phyloP scores from a whole-genome alignment of 2,113 vertebrate species.

The Orycteropus afer region DNA sequence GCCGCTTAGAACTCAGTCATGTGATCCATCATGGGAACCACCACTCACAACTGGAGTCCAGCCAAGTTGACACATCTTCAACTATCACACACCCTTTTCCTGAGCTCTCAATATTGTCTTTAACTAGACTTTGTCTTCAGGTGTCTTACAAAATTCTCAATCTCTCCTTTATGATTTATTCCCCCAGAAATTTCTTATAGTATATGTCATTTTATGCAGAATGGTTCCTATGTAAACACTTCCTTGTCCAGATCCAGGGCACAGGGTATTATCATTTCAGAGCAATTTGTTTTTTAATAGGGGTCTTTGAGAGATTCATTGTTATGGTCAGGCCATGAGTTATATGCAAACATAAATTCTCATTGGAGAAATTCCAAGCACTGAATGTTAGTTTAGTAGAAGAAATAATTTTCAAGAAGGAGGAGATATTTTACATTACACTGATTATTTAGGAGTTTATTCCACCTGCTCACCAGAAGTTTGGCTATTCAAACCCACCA shows the following conservation, averaged over 20 bases:
- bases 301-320: background rate
- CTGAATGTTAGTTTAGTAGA: background rate
- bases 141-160: background rate
- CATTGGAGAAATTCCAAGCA: background rate
- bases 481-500: too few relatives aligned
- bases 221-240: background rate
- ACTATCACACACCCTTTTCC: too few relatives aligned
- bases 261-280: background rate
- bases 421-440: background rate
- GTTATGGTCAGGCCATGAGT: background rate
- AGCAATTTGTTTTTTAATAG: background rate
- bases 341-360: constrained; percentile 29
- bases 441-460: background rate
- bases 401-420: background rate
- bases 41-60: too few relatives aligned
- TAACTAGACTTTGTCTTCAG: background rate
- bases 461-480: background rate
- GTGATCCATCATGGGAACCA: too few relatives aligned
- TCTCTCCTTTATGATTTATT: background rate
- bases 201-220: background rate
- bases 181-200: background rate
- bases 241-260: background rate
- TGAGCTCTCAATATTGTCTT: background rate
- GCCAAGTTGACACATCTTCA: too few relatives aligned
- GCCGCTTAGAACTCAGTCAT: too few relatives aligned